Conservation (phyloP, 30 jellyfish, hydroid and myxozoan species). For the Nemopilema nomurai region DNA sequence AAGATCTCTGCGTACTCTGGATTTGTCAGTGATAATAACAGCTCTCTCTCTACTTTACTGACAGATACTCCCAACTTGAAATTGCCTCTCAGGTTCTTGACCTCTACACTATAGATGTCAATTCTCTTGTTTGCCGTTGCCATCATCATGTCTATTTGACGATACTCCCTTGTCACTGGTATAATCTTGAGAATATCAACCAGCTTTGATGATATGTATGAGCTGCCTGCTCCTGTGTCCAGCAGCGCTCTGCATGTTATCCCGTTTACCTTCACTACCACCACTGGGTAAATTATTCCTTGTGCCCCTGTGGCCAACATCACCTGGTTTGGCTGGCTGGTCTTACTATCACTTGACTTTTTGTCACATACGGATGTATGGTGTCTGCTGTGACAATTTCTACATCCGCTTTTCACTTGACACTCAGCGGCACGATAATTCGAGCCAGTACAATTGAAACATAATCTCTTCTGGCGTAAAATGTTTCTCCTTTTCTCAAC, state of each 20-base stretch:
- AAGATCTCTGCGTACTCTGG: constrained; percentile 23
- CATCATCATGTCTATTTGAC: constrained; percentile 71
- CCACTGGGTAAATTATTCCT: no score
- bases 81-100: constrained; percentile 25
- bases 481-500: constrained; percentile 44
- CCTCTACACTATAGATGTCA: constrained; percentile 43
- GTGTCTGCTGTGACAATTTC: neutral
- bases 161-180: constrained; percentile 50
- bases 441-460: constrained; percentile 5
- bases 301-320: no score
- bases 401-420: constrained; percentile 13
- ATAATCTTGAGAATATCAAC: constrained; percentile 11
- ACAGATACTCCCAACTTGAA: no score
- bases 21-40: constrained; percentile 34
- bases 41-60: constrained; percentile 53
- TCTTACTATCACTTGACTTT: no score
- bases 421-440: constrained; percentile 11
- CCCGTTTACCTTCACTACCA: no score
- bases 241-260: constrained; percentile 63
- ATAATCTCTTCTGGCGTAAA: constrained; percentile 5
- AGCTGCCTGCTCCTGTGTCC: constrained; percentile 75
- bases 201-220: constrained; percentile 54
- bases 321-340: no score
- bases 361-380: no score
- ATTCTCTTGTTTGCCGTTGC: constrained; percentile 33